Percentiles rank a stretch among this genome's conserved stretches.
Conservation (phyloP, 2,888 invertebrate species). For the Phrixothrix hirtus region DNA sequence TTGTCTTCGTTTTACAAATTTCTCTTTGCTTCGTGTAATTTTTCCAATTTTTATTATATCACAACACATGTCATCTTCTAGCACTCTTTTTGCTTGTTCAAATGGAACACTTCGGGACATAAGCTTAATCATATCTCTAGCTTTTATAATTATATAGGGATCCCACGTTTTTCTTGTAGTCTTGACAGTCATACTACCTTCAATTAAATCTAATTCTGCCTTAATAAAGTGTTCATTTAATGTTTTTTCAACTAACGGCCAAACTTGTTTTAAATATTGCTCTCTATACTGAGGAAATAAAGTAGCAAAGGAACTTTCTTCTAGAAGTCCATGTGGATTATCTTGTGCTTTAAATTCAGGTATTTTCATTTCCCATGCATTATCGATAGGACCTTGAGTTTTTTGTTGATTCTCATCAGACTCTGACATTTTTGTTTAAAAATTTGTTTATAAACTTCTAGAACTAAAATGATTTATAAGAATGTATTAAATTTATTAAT, state of each 20-base stretch:
- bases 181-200: conserved; percentile 91
- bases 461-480: no score
- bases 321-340: conserved; percentile 84
- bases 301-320: conserved; percentile 95
- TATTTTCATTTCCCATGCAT: conserved; percentile 86
- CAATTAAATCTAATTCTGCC: conserved; percentile 89
- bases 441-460: conserved; percentile 44
- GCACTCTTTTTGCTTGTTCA: conserved; percentile 87
- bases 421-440: conserved; percentile 88
- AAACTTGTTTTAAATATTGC: conserved; percentile 90
- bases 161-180: conserved; percentile 99
- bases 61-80: conserved; percentile 88
- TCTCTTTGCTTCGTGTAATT: conserved; percentile 86
- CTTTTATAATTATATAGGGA: conserved; percentile 95
- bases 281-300: conserved; percentile 97
- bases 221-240: conserved; percentile 77
- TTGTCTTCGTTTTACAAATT: conserved; percentile 93
- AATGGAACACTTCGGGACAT: conserved; percentile 94
- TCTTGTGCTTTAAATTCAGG: conserved; percentile 86
- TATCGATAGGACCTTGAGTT: conserved; percentile 67
- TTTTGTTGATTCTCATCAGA: conserved; percentile 72
- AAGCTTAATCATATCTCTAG: conserved; percentile 93
- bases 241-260: conserved; percentile 91
- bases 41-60: conserved; percentile 97
- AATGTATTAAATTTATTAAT: no score